Percentiles rank a stretch among this genome's conserved stretches.
These are phyloP conservation scores for Remorina albescens DNA, from an alignment of 2,797 vertebrate species.

Conservation along the genomic window DNA sequence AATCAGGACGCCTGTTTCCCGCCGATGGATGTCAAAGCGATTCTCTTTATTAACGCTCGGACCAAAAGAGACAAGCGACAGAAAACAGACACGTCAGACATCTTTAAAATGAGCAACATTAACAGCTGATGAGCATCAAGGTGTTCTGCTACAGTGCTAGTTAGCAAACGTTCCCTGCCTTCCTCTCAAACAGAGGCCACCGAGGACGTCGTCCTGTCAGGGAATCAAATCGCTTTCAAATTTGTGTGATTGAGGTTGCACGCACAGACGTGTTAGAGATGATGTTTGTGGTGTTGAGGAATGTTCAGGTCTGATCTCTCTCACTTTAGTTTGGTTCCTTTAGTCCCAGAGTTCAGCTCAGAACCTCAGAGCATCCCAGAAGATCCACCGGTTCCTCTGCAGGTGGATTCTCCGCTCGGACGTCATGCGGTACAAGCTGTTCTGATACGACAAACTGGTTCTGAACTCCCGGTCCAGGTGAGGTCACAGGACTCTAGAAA, in stretches of 20 bases:
- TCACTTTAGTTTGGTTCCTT: conserved; percentile 26
- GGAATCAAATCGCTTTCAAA: too few relatives aligned
- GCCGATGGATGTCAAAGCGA: too few relatives aligned
- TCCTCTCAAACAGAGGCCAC: too few relatives aligned
- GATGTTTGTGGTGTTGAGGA: conserved; percentile 24
- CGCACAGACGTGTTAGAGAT: conserved; percentile 48
- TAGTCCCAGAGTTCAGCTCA: conserved; percentile 25
- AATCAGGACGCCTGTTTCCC: too few relatives aligned
- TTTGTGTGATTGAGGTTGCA: too few relatives aligned
- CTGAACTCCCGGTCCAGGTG: conserved; percentile 63
- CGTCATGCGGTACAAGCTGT: conserved; percentile 16
- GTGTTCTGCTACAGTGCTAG: too few relatives aligned
- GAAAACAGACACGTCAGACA: too few relatives aligned
- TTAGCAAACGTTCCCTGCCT: too few relatives aligned
- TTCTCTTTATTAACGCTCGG: too few relatives aligned
- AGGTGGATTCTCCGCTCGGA: conserved; percentile 11
- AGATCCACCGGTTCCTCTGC: conserved; percentile 27
- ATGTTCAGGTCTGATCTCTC: conserved; percentile 35
- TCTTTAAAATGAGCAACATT: too few relatives aligned
- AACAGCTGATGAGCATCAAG: too few relatives aligned
- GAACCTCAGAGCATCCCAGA: conserved; percentile 9
- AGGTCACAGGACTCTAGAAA: neutral
- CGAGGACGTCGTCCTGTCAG: neutral
- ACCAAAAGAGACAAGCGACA: too few relatives aligned
- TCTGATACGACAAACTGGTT: conserved; percentile 48